Evolutionary conservation across 2,888 invertebrate species (phyloP).

Genomic region (Drosophila birchii): DNA sequence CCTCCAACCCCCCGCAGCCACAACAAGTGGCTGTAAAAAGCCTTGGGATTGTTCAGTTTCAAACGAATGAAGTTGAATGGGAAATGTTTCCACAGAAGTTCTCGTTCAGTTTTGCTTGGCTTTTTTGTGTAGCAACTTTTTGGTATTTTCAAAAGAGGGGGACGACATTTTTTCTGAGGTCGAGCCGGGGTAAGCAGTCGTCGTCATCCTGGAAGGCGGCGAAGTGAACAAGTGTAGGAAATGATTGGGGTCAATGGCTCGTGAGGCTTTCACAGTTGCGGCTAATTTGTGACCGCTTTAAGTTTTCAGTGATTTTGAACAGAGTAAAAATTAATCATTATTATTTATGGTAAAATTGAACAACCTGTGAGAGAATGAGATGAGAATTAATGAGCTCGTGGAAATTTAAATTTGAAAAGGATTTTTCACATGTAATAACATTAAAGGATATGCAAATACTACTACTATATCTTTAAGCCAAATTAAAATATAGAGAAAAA

Average conservation of each 20-base stretch:
- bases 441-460: background rate
- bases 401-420: background rate
- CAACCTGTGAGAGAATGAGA: background rate
- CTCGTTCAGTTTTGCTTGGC: constrained; percentile 26
- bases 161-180: constrained; percentile 26
- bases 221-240: constrained; percentile 49
- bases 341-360: background rate
- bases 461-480: background rate
- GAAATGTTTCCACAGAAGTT: constrained; percentile 46
- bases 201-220: constrained; percentile 38
- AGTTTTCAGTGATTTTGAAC: constrained; percentile 6
- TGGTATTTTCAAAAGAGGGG: constrained; percentile 30
- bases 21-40: constrained; percentile 66
- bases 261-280: constrained; percentile 34
- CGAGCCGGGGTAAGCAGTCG: constrained; percentile 13
- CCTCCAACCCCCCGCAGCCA: constrained; percentile 5
- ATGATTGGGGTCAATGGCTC: constrained; percentile 59
- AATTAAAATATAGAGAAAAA: background rate
- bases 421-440: background rate
- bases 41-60: constrained; percentile 48
- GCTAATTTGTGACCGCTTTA: constrained; percentile 19
- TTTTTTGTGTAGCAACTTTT: constrained; percentile 36
- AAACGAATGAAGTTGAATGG: constrained; percentile 52
- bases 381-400: background rate
- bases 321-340: background rate